Conservation (phyloP, 2,113 vertebrate genomes). For the Opisthocomus hoazin region DNA sequence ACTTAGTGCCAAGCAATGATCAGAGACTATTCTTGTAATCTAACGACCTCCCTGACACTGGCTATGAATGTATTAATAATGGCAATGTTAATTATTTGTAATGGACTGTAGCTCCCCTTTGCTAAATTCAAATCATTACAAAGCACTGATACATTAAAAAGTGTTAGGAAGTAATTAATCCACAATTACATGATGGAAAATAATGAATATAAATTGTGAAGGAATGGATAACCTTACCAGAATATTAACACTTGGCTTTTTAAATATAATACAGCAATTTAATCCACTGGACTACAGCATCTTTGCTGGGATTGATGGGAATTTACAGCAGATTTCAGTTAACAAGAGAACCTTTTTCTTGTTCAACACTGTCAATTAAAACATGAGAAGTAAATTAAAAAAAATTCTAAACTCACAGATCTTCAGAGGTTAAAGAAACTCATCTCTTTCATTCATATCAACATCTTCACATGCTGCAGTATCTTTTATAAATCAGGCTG, state of each 20-base stretch:
- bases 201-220: background rate
- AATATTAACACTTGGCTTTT: background rate
- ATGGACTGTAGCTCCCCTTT: background rate
- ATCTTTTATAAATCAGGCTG: background rate
- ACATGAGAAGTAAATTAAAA: background rate
- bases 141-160: background rate
- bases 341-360: background rate
- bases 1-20: background rate
- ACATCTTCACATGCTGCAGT: background rate
- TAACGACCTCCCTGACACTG: background rate
- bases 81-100: background rate
- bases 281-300: background rate
- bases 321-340: background rate
- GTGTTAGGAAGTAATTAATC: conserved; percentile 2
- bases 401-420: background rate
- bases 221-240: background rate
- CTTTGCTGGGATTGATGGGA: background rate
- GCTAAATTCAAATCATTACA: background rate
- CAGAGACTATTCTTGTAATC: background rate
- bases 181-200: background rate
- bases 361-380: background rate
- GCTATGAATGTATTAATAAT: background rate
- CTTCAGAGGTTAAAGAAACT: background rate
- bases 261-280: background rate
- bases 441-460: background rate